These are phyloP conservation scores for Drosophila glabriapex DNA, from an alignment of 2,888 invertebrate species.

Conservation along the genomic window DNA sequence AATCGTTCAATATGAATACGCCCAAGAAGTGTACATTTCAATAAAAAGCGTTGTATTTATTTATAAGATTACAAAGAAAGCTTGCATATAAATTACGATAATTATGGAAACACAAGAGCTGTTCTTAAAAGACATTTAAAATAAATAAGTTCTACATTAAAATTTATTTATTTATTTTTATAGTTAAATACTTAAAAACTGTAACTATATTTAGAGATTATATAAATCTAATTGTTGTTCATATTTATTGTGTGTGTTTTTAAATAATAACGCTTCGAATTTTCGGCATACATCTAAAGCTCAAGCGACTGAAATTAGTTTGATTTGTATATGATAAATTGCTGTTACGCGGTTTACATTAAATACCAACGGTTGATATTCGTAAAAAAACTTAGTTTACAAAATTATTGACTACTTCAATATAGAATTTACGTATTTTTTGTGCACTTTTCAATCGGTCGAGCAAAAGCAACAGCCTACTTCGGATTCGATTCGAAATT, in stretches of 20 bases:
- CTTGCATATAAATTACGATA: constrained; percentile 80
- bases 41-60: constrained; percentile 79
- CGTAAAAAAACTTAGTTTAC: constrained; percentile 66
- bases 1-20: constrained; percentile 6
- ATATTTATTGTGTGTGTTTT: constrained; percentile 63
- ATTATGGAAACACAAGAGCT: constrained; percentile 82
- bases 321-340: constrained; percentile 22
- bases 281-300: constrained; percentile 76
- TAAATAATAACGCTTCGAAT: constrained; percentile 46
- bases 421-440: constrained; percentile 23
- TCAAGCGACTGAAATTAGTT: constrained; percentile 83
- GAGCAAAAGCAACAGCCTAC: constrained; percentile 82
- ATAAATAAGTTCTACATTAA: constrained; percentile 80
- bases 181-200: constrained; percentile 80
- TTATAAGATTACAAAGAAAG: constrained; percentile 80
- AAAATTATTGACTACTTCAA: constrained; percentile 61
- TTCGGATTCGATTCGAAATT: constrained; percentile 56
- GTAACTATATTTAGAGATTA: constrained; percentile 81
- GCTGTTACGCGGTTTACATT: constrained; percentile 34
- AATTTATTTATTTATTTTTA: constrained; percentile 82
- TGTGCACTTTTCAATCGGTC: constrained; percentile 83
- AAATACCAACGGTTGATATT: constrained; percentile 44
- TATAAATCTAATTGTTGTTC: constrained; percentile 81
- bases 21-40: constrained; percentile 63
- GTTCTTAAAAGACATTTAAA: constrained; percentile 80